These are phyloP conservation scores for Notarius quadriscutis DNA, from an alignment of 2,113 vertebrate genomes.

Conservation along the genomic window DNA sequence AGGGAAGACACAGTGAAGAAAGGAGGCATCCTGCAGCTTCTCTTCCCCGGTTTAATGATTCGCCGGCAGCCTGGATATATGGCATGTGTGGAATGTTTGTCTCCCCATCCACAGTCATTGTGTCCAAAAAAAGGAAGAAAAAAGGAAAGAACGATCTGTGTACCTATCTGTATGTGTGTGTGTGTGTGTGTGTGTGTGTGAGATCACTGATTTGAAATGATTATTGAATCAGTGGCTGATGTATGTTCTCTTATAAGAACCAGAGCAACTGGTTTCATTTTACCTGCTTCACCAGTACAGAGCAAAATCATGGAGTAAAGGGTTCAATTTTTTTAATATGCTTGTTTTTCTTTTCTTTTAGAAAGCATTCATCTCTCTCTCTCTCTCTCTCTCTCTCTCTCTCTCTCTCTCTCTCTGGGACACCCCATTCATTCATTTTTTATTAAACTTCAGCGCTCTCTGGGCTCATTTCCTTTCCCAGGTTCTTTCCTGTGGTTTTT, in stretches of 20 bases:
- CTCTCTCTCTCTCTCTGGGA: slow-evolving; percentile 65
- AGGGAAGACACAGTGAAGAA: slow-evolving; percentile 72
- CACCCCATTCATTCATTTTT: slow-evolving; percentile 78
- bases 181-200: slow-evolving; percentile 28
- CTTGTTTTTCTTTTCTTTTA: slow-evolving; percentile 44
- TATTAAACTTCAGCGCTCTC: slow-evolving; percentile 79
- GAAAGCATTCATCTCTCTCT: slow-evolving; percentile 42
- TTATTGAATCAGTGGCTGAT: slow-evolving; percentile 53
- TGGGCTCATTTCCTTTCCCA: slow-evolving; percentile 70
- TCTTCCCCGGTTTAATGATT: slow-evolving; percentile 77
- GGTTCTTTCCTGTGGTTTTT: slow-evolving; percentile 68
- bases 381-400: slow-evolving; percentile 35
- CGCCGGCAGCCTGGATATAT: slow-evolving; percentile 72
- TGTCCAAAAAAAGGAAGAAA: slow-evolving; percentile 64
- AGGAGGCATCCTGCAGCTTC: slow-evolving; percentile 71
- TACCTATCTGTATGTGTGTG: slow-evolving; percentile 47
- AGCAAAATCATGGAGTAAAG: slow-evolving; percentile 61
- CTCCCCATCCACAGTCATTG: slow-evolving; percentile 74
- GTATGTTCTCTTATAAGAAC: slow-evolving; percentile 50
- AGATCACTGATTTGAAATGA: slow-evolving; percentile 51
- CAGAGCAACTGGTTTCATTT: slow-evolving; percentile 70
- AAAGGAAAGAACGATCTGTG: slow-evolving; percentile 64
- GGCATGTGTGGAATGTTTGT: slow-evolving; percentile 79
- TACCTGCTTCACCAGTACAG: slow-evolving; percentile 63
- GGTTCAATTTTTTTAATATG: slow-evolving; percentile 59